These are phyloP conservation scores for Trilocha varians DNA, from an alignment of 2,888 invertebrate species.

Conservation along the genomic window DNA sequence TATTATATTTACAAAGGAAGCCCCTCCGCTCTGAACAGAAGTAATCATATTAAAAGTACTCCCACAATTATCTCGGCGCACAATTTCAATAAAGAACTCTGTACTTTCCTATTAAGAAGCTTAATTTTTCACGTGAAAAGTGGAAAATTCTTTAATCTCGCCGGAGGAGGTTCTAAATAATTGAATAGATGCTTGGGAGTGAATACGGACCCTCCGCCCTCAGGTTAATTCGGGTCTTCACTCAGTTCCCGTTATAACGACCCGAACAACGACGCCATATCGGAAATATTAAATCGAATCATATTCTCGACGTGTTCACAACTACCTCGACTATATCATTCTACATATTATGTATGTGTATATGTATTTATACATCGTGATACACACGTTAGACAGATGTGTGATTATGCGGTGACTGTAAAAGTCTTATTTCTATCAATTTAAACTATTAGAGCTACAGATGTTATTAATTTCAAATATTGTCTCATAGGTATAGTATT, in stretches of 20 bases:
- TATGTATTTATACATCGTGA: too few relatives aligned
- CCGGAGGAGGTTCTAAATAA: constrained; percentile 3
- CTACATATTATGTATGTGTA: too few relatives aligned
- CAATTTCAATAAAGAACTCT: background rate
- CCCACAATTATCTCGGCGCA: background rate
- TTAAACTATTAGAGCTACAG: too few relatives aligned
- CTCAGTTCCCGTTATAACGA: background rate
- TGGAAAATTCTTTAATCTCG: constrained; percentile 1
- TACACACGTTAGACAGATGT: too few relatives aligned
- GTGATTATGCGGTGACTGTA: too few relatives aligned
- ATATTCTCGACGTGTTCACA: background rate
- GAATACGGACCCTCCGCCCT: background rate
- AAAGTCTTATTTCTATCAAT: too few relatives aligned
- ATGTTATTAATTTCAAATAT: too few relatives aligned
- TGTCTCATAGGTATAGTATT: too few relatives aligned
- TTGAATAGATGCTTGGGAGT: constrained; percentile 2
- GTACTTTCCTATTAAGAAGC: background rate
- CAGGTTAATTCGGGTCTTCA: constrained; percentile 3
- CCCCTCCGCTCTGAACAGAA: too few relatives aligned
- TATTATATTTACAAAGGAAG: too few relatives aligned
- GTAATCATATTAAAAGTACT: background rate
- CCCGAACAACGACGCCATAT: background rate
- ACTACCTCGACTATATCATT: too few relatives aligned
- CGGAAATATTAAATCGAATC: background rate
- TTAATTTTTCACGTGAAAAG: background rate